Evolutionary conservation across 2,113 vertebrate genomes (phyloP), one percentile per base, ranked within the genome.

Genomic region (Oncorhynchus keta): DNA sequence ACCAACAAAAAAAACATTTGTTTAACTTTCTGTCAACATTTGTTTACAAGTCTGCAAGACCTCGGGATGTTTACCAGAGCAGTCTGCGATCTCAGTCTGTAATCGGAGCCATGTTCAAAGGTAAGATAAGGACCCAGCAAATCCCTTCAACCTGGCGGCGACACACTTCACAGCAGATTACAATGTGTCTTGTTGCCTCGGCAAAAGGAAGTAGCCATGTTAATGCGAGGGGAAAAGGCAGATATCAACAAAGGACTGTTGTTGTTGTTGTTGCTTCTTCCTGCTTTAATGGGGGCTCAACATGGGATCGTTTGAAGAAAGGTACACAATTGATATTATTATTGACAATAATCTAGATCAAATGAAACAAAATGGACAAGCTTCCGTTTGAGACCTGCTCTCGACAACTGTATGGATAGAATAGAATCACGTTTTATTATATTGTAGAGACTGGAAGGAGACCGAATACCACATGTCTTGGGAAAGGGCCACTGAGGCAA

Each of bases 101-200:
- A 68, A 91, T 92, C 88, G 82, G 72, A 81, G 84, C 72, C 81
- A 75, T 76, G 78, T 85, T 91, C 85, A 88, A 90, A 91, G 88
- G 80, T 86, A 86, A 89, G 87, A 90, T 91, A 87, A 89, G 79
- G 73, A 72, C 73, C 79, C 28, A 22, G 76, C 83, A 89, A 90
- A 89, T 91, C 87, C 85, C 68, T 87, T 83, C 78, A 87, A 87
- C 84, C 84, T 82, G 75, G 77, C 75, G 76, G 83, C 68, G 69
- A 80, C 80, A 89, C 85, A 82, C 85, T 89, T 90, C 86, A 89
- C 85, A 88, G 75, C 5, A 57, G 84, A 89, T 90, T 89, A 81
- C 84, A 77, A 76, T 26, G 77, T 62, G 69, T 71, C 74, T 79
- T 35, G 82, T 85, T 55, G 83, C 73, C 73, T 81, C 75, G 80